Evolutionary conservation across 1,140 invertebrate species (phyloP).

Genomic region (Ips typographus): DNA sequence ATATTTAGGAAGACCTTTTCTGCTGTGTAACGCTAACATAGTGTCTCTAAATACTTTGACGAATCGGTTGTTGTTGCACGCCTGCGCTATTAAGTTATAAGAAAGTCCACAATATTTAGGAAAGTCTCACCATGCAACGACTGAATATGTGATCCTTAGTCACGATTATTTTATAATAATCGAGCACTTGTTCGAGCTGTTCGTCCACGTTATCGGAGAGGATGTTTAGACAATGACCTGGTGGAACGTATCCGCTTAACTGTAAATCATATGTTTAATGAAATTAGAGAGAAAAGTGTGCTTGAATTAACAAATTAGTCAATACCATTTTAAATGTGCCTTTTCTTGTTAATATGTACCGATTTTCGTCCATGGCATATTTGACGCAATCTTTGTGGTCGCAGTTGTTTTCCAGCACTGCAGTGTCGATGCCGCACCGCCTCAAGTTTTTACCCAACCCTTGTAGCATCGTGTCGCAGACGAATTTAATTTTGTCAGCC

Average conservation of each 20-base stretch:
- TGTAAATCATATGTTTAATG: conserved; percentile 41
- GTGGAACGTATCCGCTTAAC: conserved; percentile 54
- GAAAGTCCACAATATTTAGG: background rate
- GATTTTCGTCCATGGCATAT: conserved; percentile 55
- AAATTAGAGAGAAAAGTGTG: background rate
- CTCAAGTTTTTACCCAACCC: conserved; percentile 62
- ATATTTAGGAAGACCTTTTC: conserved; percentile 35
- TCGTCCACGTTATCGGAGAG: conserved; percentile 52
- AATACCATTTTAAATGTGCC: conserved; percentile 54
- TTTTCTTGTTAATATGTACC: conserved; percentile 60
- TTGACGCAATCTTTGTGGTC: conserved; percentile 56
- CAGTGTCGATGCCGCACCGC: conserved; percentile 66
- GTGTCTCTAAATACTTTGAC: conserved; percentile 53
- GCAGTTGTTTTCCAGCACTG: conserved; percentile 55
- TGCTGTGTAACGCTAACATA: conserved; percentile 53
- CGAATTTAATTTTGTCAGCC: conserved; percentile 50
- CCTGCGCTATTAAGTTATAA: conserved; percentile 44
- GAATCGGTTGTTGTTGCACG: conserved; percentile 63
- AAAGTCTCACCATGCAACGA: conserved; percentile 60
- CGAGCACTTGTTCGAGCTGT: conserved; percentile 63
- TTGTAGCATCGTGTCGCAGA: conserved; percentile 60
- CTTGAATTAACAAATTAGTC: background rate
- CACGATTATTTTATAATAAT: conserved; percentile 63
- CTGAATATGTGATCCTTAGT: conserved; percentile 65
- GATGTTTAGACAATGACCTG: conserved; percentile 58